Conservation (phyloP, 2,888 invertebrate genomes). For the Pogonocherus hispidulus region DNA sequence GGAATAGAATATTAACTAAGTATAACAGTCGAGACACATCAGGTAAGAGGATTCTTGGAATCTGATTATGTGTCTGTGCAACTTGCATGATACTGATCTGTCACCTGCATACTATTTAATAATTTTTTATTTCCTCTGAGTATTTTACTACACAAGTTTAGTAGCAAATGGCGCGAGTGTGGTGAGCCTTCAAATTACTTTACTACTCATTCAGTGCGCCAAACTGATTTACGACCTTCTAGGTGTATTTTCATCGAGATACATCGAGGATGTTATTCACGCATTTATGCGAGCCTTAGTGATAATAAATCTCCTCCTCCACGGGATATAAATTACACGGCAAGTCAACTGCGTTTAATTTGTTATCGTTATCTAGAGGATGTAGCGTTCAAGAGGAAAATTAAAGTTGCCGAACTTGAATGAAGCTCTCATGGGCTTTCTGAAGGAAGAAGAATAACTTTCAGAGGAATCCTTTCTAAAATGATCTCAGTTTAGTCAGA, state of each 20-base stretch:
- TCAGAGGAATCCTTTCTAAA: not conserved
- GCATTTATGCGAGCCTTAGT: not conserved
- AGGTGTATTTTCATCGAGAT: not conserved
- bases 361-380: slow-evolving; percentile 5
- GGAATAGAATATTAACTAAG: too few species aligned
- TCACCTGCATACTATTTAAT: too few species aligned
- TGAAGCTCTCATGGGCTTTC: not conserved
- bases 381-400: slow-evolving; percentile 9
- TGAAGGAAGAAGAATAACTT: not conserved
- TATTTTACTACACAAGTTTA: too few species aligned
- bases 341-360: slow-evolving; percentile 12
- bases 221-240: not conserved
- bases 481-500: not conserved
- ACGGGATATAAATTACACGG: not conserved
- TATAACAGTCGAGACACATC: too few species aligned
- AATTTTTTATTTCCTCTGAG: too few species aligned
- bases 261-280: not conserved
- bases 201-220: not conserved
- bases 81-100: too few species aligned
- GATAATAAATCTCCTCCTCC: slow-evolving; percentile 1
- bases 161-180: too few species aligned
- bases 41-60: too few species aligned
- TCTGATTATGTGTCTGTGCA: too few species aligned
- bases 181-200: too few species aligned
- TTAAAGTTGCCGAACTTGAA: not conserved